phyloP scores from a whole-genome alignment of 2,888 invertebrate species.

The Dinocampus coccinellae region DNA sequence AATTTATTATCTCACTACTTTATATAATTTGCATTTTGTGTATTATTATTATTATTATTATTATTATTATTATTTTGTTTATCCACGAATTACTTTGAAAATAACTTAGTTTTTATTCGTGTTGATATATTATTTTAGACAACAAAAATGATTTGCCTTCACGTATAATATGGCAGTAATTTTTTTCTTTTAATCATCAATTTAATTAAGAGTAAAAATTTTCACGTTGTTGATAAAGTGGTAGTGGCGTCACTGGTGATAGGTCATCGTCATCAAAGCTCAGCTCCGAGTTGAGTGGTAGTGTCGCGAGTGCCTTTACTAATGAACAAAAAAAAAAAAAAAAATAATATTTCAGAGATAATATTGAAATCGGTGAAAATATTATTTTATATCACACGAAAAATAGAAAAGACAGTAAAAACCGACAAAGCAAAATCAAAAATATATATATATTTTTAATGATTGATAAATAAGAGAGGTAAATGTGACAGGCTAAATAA shows the following conservation, averaged over 20 bases:
- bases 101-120: constrained; percentile 27
- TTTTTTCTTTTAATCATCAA: not conserved
- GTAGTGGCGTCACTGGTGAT: constrained; percentile 84
- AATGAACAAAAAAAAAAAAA: no score
- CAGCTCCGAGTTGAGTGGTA: constrained; percentile 73
- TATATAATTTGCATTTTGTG: not conserved
- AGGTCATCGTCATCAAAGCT: constrained; percentile 79
- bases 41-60: not conserved
- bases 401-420: constrained; percentile 58
- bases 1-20: not conserved
- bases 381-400: constrained; percentile 45
- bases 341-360: constrained; percentile 16
- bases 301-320: constrained; percentile 84
- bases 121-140: not conserved
- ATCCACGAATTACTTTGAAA: constrained; percentile 21
- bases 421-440: not conserved
- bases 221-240: constrained; percentile 88
- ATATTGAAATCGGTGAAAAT: constrained; percentile 18
- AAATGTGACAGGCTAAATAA: constrained; percentile 64
- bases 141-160: not conserved
- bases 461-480: constrained; percentile 46
- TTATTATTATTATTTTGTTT: not conserved
- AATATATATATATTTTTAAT: not conserved
- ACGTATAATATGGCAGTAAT: constrained; percentile 20
- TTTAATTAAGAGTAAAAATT: constrained; percentile 76